These are phyloP conservation scores for Myiozetetes cayanensis DNA, from an alignment of 2,113 vertebrate species.

Conservation along the genomic window DNA sequence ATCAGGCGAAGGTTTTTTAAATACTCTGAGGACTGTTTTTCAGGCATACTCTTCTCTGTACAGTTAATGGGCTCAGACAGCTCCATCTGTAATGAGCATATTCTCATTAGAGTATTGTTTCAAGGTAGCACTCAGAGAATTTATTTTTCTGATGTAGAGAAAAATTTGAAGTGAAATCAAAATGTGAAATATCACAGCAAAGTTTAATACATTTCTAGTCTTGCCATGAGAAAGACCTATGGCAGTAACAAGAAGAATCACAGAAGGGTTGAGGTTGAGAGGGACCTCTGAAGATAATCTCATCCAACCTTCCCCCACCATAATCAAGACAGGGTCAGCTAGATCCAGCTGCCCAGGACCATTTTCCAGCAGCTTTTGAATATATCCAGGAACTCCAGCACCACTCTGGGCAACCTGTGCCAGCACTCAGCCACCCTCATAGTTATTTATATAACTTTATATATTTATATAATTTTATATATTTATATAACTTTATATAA, in stretches of 20 bases:
- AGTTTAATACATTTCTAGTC: not conserved
- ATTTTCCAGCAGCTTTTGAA: not conserved
- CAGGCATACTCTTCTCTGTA: not conserved
- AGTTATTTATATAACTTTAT: no score
- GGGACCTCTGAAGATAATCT: not conserved
- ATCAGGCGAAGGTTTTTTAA: not conserved
- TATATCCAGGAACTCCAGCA: not conserved
- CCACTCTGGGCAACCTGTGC: not conserved
- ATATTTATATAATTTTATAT: not conserved
- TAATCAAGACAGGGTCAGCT: not conserved
- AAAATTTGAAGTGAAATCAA: not conserved
- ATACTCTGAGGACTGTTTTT: not conserved
- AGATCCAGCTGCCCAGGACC: not conserved
- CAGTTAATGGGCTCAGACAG: slow-evolving; percentile 18
- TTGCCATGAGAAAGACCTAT: not conserved
- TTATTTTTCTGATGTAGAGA: not conserved
- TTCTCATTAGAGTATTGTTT: slow-evolving; percentile 15
- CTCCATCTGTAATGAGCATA: slow-evolving; percentile 16
- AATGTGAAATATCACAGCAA: not conserved
- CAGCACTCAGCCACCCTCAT: not conserved
- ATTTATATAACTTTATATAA: no score
- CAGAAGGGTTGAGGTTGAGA: not conserved
- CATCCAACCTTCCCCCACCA: not conserved
- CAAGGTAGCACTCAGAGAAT: not conserved
- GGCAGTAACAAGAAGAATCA: not conserved